Base-by-base conservation (phyloP, 2,888 invertebrate genomes). In the Cataglyphis cursor region DNA sequence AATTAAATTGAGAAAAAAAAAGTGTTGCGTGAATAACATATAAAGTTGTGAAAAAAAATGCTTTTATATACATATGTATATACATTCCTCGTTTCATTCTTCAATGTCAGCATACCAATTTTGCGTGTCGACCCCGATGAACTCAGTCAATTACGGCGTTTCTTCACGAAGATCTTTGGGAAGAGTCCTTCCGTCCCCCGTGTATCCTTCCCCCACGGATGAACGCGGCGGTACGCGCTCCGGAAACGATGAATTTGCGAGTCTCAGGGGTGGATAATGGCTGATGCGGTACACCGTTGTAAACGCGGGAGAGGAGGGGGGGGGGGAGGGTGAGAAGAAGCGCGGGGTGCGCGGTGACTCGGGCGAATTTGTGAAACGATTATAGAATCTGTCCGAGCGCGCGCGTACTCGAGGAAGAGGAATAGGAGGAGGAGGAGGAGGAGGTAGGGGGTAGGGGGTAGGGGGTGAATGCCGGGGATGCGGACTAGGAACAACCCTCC, bases 281-380 rank as follows among this genome's bases (percentile, higher is more conserved):
- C 35, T 76, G 81, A 59, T 75, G 82, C 83, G 83, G 83, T 81
- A 62, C 73, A 65, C 70, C 74, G 68, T 83, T 81, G 82, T 80
- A 81, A 81, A 87, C 70, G 35, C 66, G 21, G 41, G 24, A 41
- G 41, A 9, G 8, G 9, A 4, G 0, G 12, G 41, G 0, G 41
- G 12, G 12, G 15, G 6, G 48, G 18, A 2, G 28, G n/a, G 62
- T 35, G 66, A 15, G 15, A 62, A 48, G 21, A 41, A 75, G 51
- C 51, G 38, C 64, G 54, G 54, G 28, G 41, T 72, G 48, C n/a
- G 44, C 73, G 74, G 82, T 85, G 87, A 89, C 82, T 87, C 76
- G 85, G 80, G 51, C 81, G 84, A 87, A 90, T 90, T 89, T 87
- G 85, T 90, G 82, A 85, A 89, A 87, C 90, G 85, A 89, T 89